Conservation (phyloP, 2,797 vertebrate genomes). For the Gymnodraco acuticeps region DNA sequence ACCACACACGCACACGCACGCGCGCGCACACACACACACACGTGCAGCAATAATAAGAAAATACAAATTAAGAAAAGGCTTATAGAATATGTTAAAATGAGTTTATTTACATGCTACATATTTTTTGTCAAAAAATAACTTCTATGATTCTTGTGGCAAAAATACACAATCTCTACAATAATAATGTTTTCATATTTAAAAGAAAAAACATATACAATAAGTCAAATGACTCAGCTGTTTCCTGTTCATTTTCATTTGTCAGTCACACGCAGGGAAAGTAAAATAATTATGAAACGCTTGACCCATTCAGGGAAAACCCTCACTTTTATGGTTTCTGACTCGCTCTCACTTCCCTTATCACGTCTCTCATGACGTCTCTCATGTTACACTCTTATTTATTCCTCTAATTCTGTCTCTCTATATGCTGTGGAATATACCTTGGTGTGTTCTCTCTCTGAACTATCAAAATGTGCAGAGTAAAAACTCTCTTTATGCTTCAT, state of each 20-base stretch:
- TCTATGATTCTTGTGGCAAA: background rate
- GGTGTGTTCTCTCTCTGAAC: constrained; percentile 47
- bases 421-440: background rate
- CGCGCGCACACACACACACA: background rate
- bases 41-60: background rate
- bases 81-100: background rate
- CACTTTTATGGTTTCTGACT: background rate
- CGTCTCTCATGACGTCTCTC: background rate
- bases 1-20: no score
- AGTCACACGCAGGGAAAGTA: no score
- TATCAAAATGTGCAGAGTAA: constrained; percentile 76
- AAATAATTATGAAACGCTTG: background rate
- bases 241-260: background rate
- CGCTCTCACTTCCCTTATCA: constrained; percentile 20
- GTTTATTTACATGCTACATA: constrained; percentile 42
- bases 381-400: background rate
- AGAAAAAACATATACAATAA: background rate
- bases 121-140: background rate
- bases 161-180: background rate
- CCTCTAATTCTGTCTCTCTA: background rate
- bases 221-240: background rate
- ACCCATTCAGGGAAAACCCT: background rate
- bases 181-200: background rate
- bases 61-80: background rate
- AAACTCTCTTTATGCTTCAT: constrained; percentile 81